Evolutionary conservation across 2,888 invertebrate genomes (phyloP).

Genomic region (Steinernema scapterisci): DNA sequence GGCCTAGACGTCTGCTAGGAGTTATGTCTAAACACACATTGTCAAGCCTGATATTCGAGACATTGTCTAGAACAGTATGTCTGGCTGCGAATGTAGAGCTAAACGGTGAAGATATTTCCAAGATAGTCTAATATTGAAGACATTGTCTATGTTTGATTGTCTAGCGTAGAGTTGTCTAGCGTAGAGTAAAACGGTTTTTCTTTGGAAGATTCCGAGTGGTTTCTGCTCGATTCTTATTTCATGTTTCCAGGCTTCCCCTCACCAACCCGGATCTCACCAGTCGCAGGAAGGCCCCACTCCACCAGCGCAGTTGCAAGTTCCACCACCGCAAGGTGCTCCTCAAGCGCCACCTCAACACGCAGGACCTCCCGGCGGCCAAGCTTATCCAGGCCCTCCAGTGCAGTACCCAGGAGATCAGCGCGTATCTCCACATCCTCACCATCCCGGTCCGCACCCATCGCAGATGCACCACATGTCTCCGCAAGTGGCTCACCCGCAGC

Average conservation of each 20-base stretch:
- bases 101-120: too few species aligned
- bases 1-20: too few species aligned
- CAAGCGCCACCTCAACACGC: constrained; percentile 39
- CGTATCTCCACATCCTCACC: constrained; percentile 35
- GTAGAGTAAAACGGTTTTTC: too few species aligned
- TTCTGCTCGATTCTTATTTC: too few species aligned
- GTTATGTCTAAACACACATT: too few species aligned
- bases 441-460: neutral
- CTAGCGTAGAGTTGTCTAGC: too few species aligned
- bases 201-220: too few species aligned
- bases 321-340: constrained; percentile 35
- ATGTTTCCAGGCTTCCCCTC: neutral
- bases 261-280: neutral
- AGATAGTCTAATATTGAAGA: too few species aligned
- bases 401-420: constrained; percentile 41
- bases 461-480: constrained; percentile 33
- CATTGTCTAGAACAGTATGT: too few species aligned
- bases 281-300: constrained; percentile 11
- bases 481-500: constrained; percentile 38
- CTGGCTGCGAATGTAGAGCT: too few species aligned
- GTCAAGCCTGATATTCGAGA: too few species aligned
- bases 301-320: constrained; percentile 35
- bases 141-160: too few species aligned
- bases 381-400: constrained; percentile 36
- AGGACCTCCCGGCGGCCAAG: constrained; percentile 35